phyloP scores from a whole-genome alignment of 2,888 invertebrate species.

The Isoperla grammatica region DNA sequence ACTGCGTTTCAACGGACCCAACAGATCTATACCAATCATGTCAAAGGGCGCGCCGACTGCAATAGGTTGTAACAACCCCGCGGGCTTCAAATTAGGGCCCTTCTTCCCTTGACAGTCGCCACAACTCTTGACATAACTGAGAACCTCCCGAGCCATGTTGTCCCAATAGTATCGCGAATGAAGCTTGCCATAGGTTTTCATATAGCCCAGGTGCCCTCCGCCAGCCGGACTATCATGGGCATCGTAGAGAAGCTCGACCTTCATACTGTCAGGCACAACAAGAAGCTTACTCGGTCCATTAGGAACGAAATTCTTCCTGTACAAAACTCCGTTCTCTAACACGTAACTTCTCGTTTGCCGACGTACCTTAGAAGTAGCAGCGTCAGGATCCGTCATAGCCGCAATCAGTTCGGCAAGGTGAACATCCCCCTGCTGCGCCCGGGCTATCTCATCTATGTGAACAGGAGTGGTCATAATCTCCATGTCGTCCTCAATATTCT shows the following conservation, averaged over 20 bases:
- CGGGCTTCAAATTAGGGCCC: neutral
- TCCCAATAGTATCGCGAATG: conserved; percentile 22
- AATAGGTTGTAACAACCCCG: conserved; percentile 23
- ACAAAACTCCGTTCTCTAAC: conserved; percentile 3
- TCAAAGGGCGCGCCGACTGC: conserved; percentile 21
- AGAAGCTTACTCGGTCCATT: neutral
- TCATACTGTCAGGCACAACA: conserved; percentile 21
- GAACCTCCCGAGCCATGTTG: conserved; percentile 17
- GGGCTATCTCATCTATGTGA: neutral
- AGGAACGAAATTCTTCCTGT: neutral
- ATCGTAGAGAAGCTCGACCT: conserved; percentile 22
- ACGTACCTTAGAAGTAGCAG: neutral
- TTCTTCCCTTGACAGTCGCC: conserved; percentile 22
- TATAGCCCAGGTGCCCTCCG: conserved; percentile 24
- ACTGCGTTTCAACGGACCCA: conserved; percentile 28
- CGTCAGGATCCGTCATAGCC: conserved; percentile 4
- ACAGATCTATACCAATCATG: conserved; percentile 23
- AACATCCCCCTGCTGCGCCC: neutral
- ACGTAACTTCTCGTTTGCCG: conserved; percentile 3
- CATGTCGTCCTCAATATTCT: neutral
- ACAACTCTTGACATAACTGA: conserved; percentile 24
- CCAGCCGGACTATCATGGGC: conserved; percentile 27
- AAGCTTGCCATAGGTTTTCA: conserved; percentile 17
- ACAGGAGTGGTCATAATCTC: neutral
- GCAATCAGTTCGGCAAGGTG: neutral